Evolutionary conservation across 2,888 invertebrate species (phyloP), one percentile per base, ranked within the genome.

Genomic region (Lottia gigantea): DNA sequence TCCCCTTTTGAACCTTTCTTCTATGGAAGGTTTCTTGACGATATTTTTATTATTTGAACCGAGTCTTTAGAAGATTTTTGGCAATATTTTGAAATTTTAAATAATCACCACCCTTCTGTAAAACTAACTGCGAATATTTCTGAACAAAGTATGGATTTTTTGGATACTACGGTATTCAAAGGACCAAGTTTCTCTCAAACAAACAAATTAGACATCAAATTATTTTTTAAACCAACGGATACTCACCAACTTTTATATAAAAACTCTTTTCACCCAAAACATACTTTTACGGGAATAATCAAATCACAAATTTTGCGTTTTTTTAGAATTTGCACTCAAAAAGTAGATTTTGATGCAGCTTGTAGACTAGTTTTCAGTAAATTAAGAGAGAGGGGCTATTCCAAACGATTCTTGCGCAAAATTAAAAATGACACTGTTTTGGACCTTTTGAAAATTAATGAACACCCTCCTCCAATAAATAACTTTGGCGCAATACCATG

Each of bases 1-100:
- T 55, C 19, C 14, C 55, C 55, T 8, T 23, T 55, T 19, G 11
- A 55, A 55, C 55, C 55, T 11, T 19, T 55, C 19, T 55, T 55
- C 55, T 55, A 55, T 23, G 55, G 55, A 19, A 55, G 55, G 19
- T 55, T 55, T 55, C 14, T 55, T 12, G 55, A 55, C 55, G 55
- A 55, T 55, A 55, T 55, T 55, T 55, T 55, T n/a, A 55, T 55
- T 11, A 23, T 55, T 55, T 55, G 55, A n/a, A n/a, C 55, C n/a
- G n/a, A 19, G 8, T 55, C 55, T 23, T 55, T 55, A 14, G 55
- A 16, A 55, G 11, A n/a, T 8, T 55, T 55, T 55, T 55, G 55
- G 55, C n/a, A 55, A 23, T 55, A 55, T 12, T 55, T 55, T 55
- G 55, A 55, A n/a, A 55, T 55, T 19, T 19, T 55, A 11, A 55